phyloP scores from a whole-genome alignment of 2,113 vertebrate species.

The Cyprinodon brontotheroides region DNA sequence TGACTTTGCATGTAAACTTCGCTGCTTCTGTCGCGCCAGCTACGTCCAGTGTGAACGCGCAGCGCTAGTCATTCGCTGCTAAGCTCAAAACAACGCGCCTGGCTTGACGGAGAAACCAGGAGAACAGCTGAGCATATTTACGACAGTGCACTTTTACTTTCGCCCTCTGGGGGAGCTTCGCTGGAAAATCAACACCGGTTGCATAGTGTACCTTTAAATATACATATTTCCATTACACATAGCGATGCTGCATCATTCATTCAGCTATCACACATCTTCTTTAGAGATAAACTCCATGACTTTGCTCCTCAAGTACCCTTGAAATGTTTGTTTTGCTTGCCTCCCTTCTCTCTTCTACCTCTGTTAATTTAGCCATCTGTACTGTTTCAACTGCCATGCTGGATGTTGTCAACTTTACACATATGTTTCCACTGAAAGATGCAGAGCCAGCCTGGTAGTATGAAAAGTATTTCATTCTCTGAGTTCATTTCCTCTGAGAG shows the following conservation, averaged over 20 bases:
- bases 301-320: constrained; percentile 29
- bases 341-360: constrained; percentile 11
- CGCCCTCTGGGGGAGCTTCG: no score
- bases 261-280: constrained; percentile 9
- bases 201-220: no score
- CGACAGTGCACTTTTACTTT: no score
- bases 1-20: no score
- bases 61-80: no score
- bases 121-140: no score
- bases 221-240: not conserved
- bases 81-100: no score
- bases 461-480: constrained; percentile 30
- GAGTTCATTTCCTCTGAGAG: constrained; percentile 40
- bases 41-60: no score
- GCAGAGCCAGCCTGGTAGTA: constrained; percentile 28
- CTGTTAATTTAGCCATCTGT: constrained; percentile 31
- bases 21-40: no score
- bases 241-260: not conserved
- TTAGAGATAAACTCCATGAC: constrained; percentile 33
- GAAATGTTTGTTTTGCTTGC: constrained; percentile 6
- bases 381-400: constrained; percentile 17
- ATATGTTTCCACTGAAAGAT: constrained; percentile 36
- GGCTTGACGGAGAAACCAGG: no score
- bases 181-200: no score
- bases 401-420: constrained; percentile 16